Conservation (phyloP, 2,888 invertebrate species). For the Tiliacea aurago region DNA sequence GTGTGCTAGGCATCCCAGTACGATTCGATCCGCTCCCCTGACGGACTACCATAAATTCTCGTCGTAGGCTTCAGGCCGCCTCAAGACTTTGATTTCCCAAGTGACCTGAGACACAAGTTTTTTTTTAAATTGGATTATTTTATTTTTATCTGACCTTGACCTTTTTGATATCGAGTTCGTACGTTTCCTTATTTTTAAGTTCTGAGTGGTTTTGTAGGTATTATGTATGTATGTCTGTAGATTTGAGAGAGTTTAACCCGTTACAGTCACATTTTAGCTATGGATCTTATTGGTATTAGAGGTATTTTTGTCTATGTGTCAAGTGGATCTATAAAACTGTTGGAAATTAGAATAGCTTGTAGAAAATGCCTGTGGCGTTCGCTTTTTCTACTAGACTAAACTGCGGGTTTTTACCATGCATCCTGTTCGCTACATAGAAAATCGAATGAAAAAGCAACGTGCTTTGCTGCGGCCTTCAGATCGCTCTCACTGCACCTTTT, state of each 20-base stretch:
- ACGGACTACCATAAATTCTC: constrained; percentile 81
- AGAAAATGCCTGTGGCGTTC: constrained; percentile 6
- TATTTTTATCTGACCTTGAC: constrained; percentile 69
- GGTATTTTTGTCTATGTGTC: too few species aligned
- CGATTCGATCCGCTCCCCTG: constrained; percentile 68
- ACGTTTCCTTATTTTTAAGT: constrained; percentile 32
- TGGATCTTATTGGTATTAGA: neutral
- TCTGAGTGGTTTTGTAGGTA: neutral
- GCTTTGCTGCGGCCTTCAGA: constrained; percentile 9
- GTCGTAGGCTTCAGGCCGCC: constrained; percentile 74
- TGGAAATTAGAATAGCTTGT: constrained; percentile 7
- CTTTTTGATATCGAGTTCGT: constrained; percentile 60
- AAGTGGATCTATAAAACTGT: neutral
- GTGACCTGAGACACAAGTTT: constrained; percentile 74
- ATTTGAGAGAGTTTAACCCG: neutral
- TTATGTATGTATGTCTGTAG: too few species aligned
- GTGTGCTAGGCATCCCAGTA: constrained; percentile 52
- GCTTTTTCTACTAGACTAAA: constrained; percentile 2
- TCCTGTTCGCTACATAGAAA: constrained; percentile 13
- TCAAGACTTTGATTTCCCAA: constrained; percentile 82
- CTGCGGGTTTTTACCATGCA: neutral
- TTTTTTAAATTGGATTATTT: constrained; percentile 76
- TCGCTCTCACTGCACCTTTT: constrained; percentile 11
- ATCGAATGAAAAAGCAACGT: constrained; percentile 17
- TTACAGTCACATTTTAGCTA: neutral